phyloP scores from a whole-genome alignment of 37 sponge, comb jelly and placozoan species.

The Amphimedon queenslandica region DNA sequence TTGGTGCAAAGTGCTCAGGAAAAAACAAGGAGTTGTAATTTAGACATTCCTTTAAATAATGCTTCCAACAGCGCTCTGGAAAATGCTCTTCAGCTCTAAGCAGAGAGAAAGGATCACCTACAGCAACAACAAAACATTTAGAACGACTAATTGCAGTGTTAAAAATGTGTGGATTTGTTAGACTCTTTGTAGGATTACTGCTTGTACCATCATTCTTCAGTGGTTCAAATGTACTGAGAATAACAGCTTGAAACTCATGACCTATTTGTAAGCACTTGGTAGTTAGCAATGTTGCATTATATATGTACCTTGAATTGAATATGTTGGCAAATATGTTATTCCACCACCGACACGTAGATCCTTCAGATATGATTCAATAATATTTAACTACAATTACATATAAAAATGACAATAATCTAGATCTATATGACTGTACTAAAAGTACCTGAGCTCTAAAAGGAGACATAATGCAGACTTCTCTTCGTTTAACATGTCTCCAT shows the following conservation, averaged over 20 bases:
- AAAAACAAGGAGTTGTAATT: neutral
- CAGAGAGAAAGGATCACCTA: slow-evolving; percentile 67
- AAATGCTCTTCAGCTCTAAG: slow-evolving; percentile 38
- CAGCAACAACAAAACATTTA: slow-evolving; percentile 49
- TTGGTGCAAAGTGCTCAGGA: no score
- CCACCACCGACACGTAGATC: neutral
- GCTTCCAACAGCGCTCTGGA: neutral
- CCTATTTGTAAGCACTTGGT: neutral
- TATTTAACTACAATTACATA: neutral
- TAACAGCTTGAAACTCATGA: slow-evolving; percentile 53
- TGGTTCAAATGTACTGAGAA: slow-evolving; percentile 62
- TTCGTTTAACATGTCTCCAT: neutral
- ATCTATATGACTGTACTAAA: no score
- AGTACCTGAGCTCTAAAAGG: neutral
- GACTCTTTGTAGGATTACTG: slow-evolving; percentile 54
- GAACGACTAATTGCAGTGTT: slow-evolving; percentile 71
- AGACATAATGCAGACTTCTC: neutral
- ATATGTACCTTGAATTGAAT: neutral
- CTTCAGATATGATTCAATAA: neutral
- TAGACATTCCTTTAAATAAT: neutral
- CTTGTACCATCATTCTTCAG: slow-evolving; percentile 20
- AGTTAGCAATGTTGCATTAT: neutral
- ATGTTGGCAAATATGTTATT: neutral
- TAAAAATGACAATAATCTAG: no score
- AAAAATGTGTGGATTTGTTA: slow-evolving; percentile 55